Conservation (phyloP, 2,797 vertebrate species). For the Esox lucius region DNA sequence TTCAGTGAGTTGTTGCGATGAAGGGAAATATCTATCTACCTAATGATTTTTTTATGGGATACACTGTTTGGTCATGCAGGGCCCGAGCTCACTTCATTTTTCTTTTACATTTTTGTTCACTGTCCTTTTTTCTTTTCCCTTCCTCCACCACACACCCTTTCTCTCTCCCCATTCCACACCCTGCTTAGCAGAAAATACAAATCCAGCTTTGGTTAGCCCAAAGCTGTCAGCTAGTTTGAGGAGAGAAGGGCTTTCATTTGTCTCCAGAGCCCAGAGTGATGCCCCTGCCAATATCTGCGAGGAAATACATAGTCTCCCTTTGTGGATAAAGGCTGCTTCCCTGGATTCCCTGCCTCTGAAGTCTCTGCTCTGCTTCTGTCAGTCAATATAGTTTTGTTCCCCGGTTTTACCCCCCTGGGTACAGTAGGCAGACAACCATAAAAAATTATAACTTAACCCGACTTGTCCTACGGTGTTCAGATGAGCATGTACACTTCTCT, state of each 20-base stretch:
- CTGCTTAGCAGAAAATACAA: neutral
- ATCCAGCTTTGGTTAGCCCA: slow-evolving; percentile 1
- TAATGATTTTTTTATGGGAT: no score
- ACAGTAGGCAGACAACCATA: neutral
- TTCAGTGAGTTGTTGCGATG: no score
- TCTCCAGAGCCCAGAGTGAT: slow-evolving; percentile 8
- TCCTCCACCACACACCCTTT: neutral
- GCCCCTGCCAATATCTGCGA: slow-evolving; percentile 5
- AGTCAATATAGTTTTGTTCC: slow-evolving; percentile 7
- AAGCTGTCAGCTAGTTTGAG: slow-evolving; percentile 10
- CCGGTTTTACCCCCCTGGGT: neutral
- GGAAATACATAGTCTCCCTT: slow-evolving; percentile 1
- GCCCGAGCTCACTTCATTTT: neutral
- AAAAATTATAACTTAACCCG: neutral
- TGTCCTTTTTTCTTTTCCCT: neutral
- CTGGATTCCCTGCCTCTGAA: slow-evolving; percentile 1
- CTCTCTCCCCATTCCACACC: neutral
- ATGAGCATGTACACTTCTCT: neutral
- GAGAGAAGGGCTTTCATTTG: slow-evolving; percentile 9
- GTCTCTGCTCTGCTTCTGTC: slow-evolving; percentile 2
- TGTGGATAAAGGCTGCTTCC: slow-evolving; percentile 6
- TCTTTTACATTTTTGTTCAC: neutral
- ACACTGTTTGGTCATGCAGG: neutral
- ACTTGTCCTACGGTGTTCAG: neutral
- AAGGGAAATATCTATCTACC: no score